Base-by-base conservation (phyloP, 1,140 invertebrate genomes). In the Medauroidea extradentata region DNA sequence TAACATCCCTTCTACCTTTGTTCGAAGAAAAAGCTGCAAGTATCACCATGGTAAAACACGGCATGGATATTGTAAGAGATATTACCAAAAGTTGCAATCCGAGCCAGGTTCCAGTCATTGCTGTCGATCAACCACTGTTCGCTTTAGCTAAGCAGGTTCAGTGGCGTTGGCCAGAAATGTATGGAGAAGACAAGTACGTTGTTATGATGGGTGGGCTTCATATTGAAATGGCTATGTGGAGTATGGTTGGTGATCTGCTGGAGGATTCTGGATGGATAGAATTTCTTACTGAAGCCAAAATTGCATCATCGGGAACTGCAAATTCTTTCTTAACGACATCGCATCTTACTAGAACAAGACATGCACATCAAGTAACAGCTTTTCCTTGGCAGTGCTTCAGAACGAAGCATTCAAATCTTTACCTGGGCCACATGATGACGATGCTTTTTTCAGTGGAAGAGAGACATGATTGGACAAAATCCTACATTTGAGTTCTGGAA, bases 151-250 rank as follows among this genome's bases (percentile, higher is more conserved):
- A 69, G 39, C 44, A 60, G n/a, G 62, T 65, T 16, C 65, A 68
- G 51, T 69, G 68, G 63, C 27, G 59, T 11, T 69, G 67, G 53
- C 64, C 63, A 11, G n/a, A 64, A 21, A 16, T 9, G 16, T 62
- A 64, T 61, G 66, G 62, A 27, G 67, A 71, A 49, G 53, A 66
- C 11, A 57, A 61, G 42, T 67, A 60, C 54, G 34, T 69, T 7
- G 57, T 67, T 18, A 69, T 67, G 66, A 23, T 67, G 19, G 66
- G 66, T 39, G 66, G 63, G n/a, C 52, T 67, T 7, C 66, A 67
- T 52, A 57, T 61, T 50, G 63, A 67, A 43, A 68, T 68, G 54
- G 63, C 66, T 16, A 27, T 57, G 38, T 57, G 44, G 60, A 66
- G 39, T 5, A 65, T 60, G 11, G 16, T 68, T 41, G 69, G 67